Conservation (phyloP, 2,888 invertebrate species). For the Catonia carolina region DNA sequence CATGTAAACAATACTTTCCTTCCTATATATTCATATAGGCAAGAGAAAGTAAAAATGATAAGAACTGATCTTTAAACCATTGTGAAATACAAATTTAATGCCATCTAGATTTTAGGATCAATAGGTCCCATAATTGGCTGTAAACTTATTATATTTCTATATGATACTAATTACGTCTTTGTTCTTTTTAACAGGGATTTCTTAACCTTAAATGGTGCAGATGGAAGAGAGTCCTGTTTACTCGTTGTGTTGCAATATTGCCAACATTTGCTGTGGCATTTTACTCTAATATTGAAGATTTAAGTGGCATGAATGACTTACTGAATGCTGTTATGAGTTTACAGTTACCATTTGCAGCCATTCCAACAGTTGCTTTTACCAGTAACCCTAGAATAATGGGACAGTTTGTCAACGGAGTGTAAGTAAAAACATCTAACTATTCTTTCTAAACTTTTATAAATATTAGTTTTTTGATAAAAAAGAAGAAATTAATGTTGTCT, state of each 20-base stretch:
- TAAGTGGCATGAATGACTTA: conserved; percentile 75
- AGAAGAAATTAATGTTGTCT: no score
- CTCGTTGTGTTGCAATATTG: conserved; percentile 73
- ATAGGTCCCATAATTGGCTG: no score
- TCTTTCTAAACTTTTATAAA: not conserved
- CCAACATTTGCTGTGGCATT: conserved; percentile 62
- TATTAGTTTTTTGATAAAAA: no score
- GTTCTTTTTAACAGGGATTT: no score
- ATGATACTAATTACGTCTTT: no score
- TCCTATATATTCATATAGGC: no score
- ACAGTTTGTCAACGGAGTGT: conserved; percentile 73
- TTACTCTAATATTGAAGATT: conserved; percentile 56
- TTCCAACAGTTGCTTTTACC: conserved; percentile 81
- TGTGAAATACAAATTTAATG: no score
- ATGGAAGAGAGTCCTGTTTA: conserved; percentile 79
- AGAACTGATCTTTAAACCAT: no score
- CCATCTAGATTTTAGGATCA: no score
- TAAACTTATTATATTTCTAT: no score
- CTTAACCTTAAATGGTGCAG: conserved; percentile 74
- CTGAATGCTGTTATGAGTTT: conserved; percentile 80
- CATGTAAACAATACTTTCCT: no score
- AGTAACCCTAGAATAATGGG: conserved; percentile 72
- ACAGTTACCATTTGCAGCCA: conserved; percentile 77
- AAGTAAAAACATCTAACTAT: conserved; percentile 43
- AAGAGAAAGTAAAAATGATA: no score